phyloP scores from a whole-genome alignment of 2,797 vertebrate species.

The Enteromius viviparus region DNA sequence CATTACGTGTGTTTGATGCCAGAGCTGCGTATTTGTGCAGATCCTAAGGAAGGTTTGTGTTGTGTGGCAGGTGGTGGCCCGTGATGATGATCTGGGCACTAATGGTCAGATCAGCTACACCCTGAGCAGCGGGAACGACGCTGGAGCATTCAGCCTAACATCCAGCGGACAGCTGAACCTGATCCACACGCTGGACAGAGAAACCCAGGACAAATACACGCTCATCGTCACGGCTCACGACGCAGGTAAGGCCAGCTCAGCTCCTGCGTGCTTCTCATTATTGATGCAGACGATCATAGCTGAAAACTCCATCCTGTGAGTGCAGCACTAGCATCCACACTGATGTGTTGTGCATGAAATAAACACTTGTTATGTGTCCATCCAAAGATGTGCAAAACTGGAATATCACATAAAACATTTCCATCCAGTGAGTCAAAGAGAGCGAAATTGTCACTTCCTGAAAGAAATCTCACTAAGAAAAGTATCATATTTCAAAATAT shows the following conservation, averaged over 20 bases:
- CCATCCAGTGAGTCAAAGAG: too few species aligned
- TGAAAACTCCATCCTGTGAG: too few species aligned
- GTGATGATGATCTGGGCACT: slow-evolving; percentile 89
- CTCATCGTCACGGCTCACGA: slow-evolving; percentile 89
- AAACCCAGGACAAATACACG: slow-evolving; percentile 80
- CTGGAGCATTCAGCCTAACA: slow-evolving; percentile 85
- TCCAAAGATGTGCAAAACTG: too few species aligned
- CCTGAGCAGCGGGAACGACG: slow-evolving; percentile 84
- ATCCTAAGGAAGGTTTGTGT: not conserved
- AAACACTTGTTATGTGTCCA: not conserved
- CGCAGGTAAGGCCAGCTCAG: slow-evolving; percentile 78
- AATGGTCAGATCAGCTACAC: slow-evolving; percentile 90
- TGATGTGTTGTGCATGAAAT: not conserved
- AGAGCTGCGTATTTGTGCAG: not conserved
- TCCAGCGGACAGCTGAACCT: slow-evolving; percentile 87
- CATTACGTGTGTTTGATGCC: too few species aligned
- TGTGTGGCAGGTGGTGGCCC: slow-evolving; percentile 86
- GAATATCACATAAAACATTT: too few species aligned
- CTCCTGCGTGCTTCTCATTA: not conserved
- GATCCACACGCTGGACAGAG: slow-evolving; percentile 87
- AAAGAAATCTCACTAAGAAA: too few species aligned
- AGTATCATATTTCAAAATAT: too few species aligned
- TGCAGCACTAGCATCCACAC: too few species aligned
- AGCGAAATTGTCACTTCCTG: too few species aligned
- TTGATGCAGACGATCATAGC: not conserved